These are phyloP conservation scores for Mantis religiosa DNA, from an alignment of 2,888 invertebrate genomes.

Conservation along the genomic window DNA sequence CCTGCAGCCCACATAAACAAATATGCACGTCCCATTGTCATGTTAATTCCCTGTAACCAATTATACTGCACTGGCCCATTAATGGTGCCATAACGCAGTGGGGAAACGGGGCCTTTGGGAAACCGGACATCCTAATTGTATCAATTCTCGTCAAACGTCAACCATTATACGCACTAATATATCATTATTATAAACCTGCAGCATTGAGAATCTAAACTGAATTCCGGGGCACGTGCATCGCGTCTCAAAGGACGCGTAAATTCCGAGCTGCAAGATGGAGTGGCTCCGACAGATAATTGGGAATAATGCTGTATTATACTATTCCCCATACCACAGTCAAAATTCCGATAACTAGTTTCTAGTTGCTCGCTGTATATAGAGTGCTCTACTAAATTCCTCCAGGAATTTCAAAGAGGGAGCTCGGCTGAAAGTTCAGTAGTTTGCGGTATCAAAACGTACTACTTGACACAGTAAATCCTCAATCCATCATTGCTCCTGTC, in stretches of 20 bases:
- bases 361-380: too few species aligned
- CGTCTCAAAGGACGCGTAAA: background rate
- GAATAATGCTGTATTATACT: background rate
- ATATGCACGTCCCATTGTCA: background rate
- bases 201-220: background rate
- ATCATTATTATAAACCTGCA: background rate
- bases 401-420: too few species aligned
- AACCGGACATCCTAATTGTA: slow-evolving; percentile 5
- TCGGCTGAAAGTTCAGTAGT: too few species aligned
- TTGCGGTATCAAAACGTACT: too few species aligned
- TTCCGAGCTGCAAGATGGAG: background rate
- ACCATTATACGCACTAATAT: slow-evolving; percentile 4
- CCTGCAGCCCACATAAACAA: background rate
- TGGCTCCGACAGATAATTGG: background rate
- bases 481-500: too few species aligned
- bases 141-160: slow-evolving; percentile 6
- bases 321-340: background rate
- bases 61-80: background rate
- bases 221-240: background rate
- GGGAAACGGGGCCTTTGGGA: background rate
- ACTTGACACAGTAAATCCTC: too few species aligned
- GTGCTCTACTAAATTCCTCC: too few species aligned
- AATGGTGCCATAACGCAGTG: background rate
- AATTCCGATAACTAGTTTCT: background rate
- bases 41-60: slow-evolving; percentile 16